Conservation (phyloP, 2,113 vertebrate species). For the Boulengerochromis microlepis region DNA sequence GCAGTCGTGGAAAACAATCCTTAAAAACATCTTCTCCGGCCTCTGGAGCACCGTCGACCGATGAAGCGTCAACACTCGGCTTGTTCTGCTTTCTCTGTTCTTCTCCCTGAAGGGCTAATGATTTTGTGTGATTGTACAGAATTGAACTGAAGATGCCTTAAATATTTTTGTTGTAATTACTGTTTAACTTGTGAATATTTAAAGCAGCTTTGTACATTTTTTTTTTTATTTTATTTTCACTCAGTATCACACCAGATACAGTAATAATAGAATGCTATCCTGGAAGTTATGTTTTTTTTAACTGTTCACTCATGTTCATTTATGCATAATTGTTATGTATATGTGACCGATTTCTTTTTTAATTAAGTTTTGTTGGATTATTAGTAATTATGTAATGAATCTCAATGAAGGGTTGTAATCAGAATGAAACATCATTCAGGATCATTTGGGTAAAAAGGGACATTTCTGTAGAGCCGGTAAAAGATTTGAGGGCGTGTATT, state of each 20-base stretch:
- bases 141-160: conserved; percentile 49
- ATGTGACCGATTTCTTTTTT: not conserved
- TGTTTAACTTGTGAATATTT: conserved; percentile 45
- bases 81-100: conserved; percentile 63
- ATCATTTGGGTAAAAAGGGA: conserved; percentile 46
- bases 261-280: conserved; percentile 8
- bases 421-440: conserved; percentile 12
- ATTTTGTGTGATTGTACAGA: conserved; percentile 69
- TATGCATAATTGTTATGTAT: conserved; percentile 3
- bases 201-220: conserved; percentile 33
- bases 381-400: conserved; percentile 11
- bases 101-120: conserved; percentile 78
- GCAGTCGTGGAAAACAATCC: not conserved
- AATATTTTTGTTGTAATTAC: conserved; percentile 58
- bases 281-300: not conserved
- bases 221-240: conserved; percentile 26
- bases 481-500: not conserved
- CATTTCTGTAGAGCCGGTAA: not conserved
- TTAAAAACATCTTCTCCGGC: not conserved
- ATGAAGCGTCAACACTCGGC: conserved; percentile 48
- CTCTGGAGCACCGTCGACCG: conserved; percentile 7
- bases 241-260: conserved; percentile 14
- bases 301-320: not conserved
- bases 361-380: not conserved
- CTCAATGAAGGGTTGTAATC: not conserved